phyloP scores from a whole-genome alignment of 2,888 invertebrate genomes.

The Schizotus pectinicornis region DNA sequence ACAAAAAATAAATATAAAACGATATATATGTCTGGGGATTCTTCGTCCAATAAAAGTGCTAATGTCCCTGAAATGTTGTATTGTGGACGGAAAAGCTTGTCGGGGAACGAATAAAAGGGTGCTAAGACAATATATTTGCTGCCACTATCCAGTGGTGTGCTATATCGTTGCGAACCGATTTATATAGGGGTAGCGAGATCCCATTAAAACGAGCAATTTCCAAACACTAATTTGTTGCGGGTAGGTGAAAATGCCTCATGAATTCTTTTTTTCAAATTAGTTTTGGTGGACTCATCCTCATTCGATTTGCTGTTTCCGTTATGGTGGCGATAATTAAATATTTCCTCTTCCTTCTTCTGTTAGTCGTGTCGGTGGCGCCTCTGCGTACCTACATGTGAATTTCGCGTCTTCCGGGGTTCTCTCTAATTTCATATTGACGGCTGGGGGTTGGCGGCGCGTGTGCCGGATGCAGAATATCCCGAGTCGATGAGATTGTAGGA shows the following conservation, averaged over 20 bases:
- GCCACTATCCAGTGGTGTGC: constrained; percentile 12
- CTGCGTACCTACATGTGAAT: neutral
- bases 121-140: constrained; percentile 31
- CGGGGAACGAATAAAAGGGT: constrained; percentile 34
- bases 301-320: too few species aligned
- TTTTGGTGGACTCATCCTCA: too few species aligned
- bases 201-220: too few species aligned
- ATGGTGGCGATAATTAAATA: neutral
- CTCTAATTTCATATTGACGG: constrained; percentile 26
- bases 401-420: constrained; percentile 6
- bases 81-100: constrained; percentile 36
- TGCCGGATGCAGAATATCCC: constrained; percentile 12
- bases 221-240: neutral
- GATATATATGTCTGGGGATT: constrained; percentile 40
- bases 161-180: constrained; percentile 15
- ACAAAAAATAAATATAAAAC: constrained; percentile 29
- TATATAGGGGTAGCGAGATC: too few species aligned
- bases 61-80: constrained; percentile 42
- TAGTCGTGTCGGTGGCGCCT: neutral
- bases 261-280: too few species aligned
- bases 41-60: constrained; percentile 45
- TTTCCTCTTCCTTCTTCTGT: neutral
- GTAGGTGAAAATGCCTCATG: neutral
- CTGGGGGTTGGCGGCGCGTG: constrained; percentile 6
- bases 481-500: neutral